A percentile compares a stretch with the other conserved stretches of the same genome.
Conservation (phyloP, 1,140 invertebrate genomes). For the Drosophila asahinai region DNA sequence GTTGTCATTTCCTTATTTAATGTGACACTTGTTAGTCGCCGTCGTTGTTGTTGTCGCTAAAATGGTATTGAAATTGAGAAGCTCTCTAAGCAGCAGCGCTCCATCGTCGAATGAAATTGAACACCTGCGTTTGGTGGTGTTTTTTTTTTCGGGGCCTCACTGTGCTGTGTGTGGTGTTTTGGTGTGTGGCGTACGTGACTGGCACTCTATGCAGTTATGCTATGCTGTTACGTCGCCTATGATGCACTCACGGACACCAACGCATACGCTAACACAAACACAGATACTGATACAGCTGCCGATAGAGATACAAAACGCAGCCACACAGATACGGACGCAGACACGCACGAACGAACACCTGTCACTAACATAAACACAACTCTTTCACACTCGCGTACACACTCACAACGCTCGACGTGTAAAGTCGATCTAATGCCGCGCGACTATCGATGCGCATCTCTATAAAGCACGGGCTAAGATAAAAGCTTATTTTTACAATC, state of each 20-base stretch:
- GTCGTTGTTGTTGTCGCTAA: constrained; percentile 7
- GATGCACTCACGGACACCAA: constrained; percentile 52
- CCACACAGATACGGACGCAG: constrained; percentile 8
- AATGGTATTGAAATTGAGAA: constrained; percentile 78
- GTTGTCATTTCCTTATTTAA: constrained; percentile 81
- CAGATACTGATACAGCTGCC: constrained; percentile 16
- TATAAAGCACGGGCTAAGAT: constrained; percentile 2
- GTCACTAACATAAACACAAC: constrained; percentile 52
- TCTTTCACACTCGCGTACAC: constrained; percentile 3
- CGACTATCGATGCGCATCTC: constrained; percentile 24
- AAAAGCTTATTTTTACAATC: background rate
- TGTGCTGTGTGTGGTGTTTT: constrained; percentile 10
- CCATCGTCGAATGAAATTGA: constrained; percentile 55
- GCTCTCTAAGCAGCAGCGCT: constrained; percentile 15
- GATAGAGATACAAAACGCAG: constrained; percentile 8
- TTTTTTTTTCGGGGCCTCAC: constrained; percentile 28
- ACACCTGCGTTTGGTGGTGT: constrained; percentile 63
- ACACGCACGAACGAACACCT: constrained; percentile 71
- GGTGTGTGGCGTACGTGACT: constrained; percentile 73
- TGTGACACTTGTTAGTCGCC: constrained; percentile 69
- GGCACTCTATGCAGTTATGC: constrained; percentile 70
- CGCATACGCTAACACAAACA: constrained; percentile 18
- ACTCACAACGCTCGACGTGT: background rate
- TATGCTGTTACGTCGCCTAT: constrained; percentile 77
- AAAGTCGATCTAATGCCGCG: constrained; percentile 55